Base-by-base conservation (phyloP, 2,888 invertebrate species). In the Archips xylosteana region DNA sequence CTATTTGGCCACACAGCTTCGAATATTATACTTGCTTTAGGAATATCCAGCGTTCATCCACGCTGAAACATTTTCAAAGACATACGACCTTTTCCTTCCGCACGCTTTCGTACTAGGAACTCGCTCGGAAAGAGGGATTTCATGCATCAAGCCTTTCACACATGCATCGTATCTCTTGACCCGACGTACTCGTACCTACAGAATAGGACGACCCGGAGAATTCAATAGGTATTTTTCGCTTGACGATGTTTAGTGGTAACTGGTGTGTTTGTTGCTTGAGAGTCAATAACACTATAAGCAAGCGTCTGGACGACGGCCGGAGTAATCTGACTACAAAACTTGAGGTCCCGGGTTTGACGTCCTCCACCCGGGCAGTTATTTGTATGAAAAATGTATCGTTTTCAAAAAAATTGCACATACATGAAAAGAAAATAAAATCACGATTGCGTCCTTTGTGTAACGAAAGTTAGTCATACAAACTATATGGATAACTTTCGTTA, bases 81-180 rank as follows among this genome's bases (percentile, higher is more conserved):
- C 62, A 57, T 51, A 49, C 9, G 54, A 45, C 67, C 12, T 47
- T 54, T 57, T 36, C 8, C 51, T 49, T 10, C 64, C 67, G 51
- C 62, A 75, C 75, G 75, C 76, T 75, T 74, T 76, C 78, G 77
- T 80, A 77, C 13, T 78, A 82, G 76, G 81, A 83, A 81, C 80
- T 82, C 80, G 78, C 75, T 76, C 80, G 82, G 80, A 85, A 83
- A 84, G 82, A 76, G 79, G 83, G 81, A 81, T 80, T 79, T 79
- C 79, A 80, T 80, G 80, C 79, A 79, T 76, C 77, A n/a, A 67
- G 57, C 62, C 72, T 72, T 72, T 67, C 68, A 72, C 70, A 70
- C 72, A 32, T 67, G 72, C 72, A 63, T 23, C 57, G 63, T 73
- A 73, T 73, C 73, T 73, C 73, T 73, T 69, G 73, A 73, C 73